Percentiles rank a stretch among this genome's conserved stretches.
Conservation (phyloP, 2,888 invertebrate genomes). For the Hydroisotoma schaefferi region DNA sequence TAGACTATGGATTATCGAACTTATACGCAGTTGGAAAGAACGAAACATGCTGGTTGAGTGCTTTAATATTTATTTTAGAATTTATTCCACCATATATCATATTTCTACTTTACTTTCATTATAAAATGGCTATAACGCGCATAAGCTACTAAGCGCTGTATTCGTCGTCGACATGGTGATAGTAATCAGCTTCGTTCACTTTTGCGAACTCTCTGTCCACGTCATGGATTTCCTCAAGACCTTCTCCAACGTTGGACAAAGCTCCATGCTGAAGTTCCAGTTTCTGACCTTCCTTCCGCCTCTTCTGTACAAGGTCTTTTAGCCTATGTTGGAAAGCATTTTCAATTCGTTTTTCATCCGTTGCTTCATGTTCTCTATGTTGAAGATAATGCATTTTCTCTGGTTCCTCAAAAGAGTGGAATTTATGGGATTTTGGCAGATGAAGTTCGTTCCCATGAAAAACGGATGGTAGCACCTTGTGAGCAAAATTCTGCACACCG, state of each 20-base stretch:
- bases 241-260: neutral
- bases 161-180: neutral
- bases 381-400: neutral
- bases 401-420: neutral
- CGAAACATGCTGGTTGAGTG: neutral
- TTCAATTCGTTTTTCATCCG: neutral
- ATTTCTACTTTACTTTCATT: too few relatives aligned
- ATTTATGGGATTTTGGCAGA: neutral
- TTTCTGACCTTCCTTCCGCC: neutral
- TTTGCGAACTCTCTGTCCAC: conserved; percentile 4
- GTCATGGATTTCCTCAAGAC: conserved; percentile 4
- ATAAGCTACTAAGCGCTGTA: neutral
- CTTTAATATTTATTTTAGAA: neutral
- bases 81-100: too few relatives aligned
- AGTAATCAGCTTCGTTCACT: neutral
- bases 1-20: neutral
- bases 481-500: conserved; percentile 11
- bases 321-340: neutral
- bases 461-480: conserved; percentile 10
- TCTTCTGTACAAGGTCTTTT: neutral
- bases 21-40: neutral
- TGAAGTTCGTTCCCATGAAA: conserved; percentile 8
- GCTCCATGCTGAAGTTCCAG: neutral
- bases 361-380: neutral
- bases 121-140: neutral